Percentiles rank a stretch among this genome's conserved stretches.
These are phyloP conservation scores for Gambusia holbrooki DNA, from an alignment of 2,113 vertebrate genomes.

Conservation along the genomic window DNA sequence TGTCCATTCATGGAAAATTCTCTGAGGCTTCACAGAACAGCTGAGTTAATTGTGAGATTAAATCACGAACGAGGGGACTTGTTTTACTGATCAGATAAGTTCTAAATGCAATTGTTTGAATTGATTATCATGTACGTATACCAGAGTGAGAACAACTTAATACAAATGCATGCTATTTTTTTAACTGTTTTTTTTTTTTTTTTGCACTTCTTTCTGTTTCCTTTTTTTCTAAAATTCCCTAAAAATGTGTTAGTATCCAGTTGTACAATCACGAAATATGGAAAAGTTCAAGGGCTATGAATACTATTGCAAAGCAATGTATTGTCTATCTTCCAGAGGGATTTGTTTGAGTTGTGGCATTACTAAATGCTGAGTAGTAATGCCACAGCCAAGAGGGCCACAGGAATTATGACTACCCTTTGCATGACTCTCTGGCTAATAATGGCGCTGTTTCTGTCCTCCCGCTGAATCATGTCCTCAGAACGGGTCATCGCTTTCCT, in stretches of 20 bases:
- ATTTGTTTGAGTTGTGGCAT: not conserved
- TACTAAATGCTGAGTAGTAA: slow-evolving; percentile 62
- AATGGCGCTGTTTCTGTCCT: slow-evolving; percentile 75
- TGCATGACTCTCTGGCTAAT: slow-evolving; percentile 65
- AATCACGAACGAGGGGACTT: no score
- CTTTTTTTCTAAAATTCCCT: not conserved
- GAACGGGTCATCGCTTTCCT: slow-evolving; percentile 58
- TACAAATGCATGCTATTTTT: no score
- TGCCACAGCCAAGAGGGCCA: slow-evolving; percentile 50
- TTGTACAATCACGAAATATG: not conserved
- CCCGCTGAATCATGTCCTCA: slow-evolving; percentile 73
- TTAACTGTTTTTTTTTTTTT: not conserved
- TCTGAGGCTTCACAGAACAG: no score
- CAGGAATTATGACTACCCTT: slow-evolving; percentile 62
- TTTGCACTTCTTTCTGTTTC: not conserved
- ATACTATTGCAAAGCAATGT: not conserved
- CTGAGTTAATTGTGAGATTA: no score
- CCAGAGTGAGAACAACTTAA: no score
- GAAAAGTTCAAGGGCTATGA: not conserved
- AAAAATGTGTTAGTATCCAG: not conserved
- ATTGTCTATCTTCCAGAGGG: not conserved
- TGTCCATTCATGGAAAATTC: no score
- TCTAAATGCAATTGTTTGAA: no score
- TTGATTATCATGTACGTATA: no score
- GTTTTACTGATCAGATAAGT: no score